Percentiles rank a stretch among this genome's conserved stretches.
Conservation (phyloP, 2,888 invertebrate species). For the Melinaea menophilus region DNA sequence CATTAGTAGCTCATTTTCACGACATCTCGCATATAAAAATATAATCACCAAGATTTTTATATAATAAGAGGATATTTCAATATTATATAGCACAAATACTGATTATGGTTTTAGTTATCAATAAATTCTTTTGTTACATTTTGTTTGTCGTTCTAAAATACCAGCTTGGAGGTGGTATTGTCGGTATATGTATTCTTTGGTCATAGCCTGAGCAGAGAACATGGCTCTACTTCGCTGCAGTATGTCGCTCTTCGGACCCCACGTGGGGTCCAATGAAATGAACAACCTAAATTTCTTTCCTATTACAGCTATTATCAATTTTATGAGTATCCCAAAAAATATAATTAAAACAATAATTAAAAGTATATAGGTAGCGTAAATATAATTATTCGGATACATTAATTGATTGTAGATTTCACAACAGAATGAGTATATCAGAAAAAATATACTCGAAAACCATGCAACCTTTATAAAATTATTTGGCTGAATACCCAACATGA, state of each 20-base stretch:
- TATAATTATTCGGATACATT: background rate
- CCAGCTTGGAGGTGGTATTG: slow-evolving; percentile 70
- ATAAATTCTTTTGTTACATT: slow-evolving; percentile 44
- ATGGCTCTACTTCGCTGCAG: slow-evolving; percentile 64
- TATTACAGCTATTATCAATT: slow-evolving; percentile 41
- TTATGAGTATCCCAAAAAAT: slow-evolving; percentile 28
- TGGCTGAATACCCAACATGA: slow-evolving; percentile 66
- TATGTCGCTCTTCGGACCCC: slow-evolving; percentile 60
- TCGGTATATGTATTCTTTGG: slow-evolving; percentile 71
- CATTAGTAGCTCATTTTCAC: background rate
- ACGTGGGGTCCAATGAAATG: slow-evolving; percentile 46
- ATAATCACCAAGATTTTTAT: background rate
- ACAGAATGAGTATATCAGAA: slow-evolving; percentile 44
- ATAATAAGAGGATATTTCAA: background rate
- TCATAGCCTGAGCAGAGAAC: slow-evolving; percentile 73
- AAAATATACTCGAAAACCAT: slow-evolving; percentile 45
- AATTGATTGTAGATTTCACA: slow-evolving; percentile 37
- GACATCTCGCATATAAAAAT: too few species aligned
- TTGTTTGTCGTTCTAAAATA: slow-evolving; percentile 51
- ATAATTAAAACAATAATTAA: slow-evolving; percentile 19
- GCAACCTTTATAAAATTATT: slow-evolving; percentile 48
- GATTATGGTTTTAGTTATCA: slow-evolving; percentile 32
- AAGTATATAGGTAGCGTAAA: slow-evolving; percentile 19
- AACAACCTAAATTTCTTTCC: slow-evolving; percentile 37
- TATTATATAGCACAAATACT: slow-evolving; percentile 36